phyloP scores from a whole-genome alignment of 30 jellyfish, hydroid and myxozoan species.

The Turritopsis rubra region DNA sequence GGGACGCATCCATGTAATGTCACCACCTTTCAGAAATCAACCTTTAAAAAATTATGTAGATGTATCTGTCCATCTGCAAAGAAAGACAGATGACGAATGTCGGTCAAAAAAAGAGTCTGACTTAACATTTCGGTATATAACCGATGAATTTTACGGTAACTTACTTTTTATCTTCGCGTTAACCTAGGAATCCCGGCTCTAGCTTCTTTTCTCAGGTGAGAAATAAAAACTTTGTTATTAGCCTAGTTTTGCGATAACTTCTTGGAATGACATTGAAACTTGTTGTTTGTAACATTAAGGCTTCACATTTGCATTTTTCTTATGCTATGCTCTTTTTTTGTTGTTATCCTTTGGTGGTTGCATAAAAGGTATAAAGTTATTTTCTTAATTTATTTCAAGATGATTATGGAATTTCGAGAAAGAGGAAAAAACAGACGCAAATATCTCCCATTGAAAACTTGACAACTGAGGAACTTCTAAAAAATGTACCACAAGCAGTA shows the following conservation, averaged over 20 bases:
- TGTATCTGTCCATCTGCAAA: background rate
- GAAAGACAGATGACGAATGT: background rate
- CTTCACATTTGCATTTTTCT: too few relatives aligned
- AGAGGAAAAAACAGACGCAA: background rate
- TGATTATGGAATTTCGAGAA: background rate
- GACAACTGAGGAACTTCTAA: background rate
- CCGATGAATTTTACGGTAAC: background rate
- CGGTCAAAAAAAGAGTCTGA: background rate
- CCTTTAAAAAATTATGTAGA: background rate
- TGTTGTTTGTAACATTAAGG: too few relatives aligned
- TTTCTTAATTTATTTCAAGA: too few relatives aligned
- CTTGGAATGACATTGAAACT: too few relatives aligned
- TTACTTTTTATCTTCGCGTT: background rate
- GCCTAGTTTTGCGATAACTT: too few relatives aligned
- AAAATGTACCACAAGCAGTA: background rate
- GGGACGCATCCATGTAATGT: background rate
- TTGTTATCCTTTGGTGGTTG: background rate
- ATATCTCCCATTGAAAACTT: background rate
- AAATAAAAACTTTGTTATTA: too few relatives aligned
- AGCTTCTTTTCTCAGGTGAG: background rate
- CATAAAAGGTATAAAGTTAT: background rate
- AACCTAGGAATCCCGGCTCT: background rate
- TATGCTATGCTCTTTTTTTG: background rate
- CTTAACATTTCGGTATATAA: background rate
- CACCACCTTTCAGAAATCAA: background rate